phyloP scores from a whole-genome alignment of 2,888 invertebrate species.

The Cantharis nigra region DNA sequence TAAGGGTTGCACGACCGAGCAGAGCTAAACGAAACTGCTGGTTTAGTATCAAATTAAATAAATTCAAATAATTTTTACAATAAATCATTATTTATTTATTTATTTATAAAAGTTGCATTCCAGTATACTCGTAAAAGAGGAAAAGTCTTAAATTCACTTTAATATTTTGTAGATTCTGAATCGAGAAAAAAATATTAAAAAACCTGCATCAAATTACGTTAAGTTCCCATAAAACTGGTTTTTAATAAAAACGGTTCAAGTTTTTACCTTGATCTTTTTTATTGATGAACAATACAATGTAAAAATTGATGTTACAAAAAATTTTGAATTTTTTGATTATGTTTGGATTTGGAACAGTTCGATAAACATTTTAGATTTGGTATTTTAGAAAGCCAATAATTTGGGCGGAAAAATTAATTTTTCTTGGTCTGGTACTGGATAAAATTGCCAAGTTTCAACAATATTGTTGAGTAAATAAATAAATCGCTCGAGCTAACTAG shows the following conservation, averaged over 20 bases:
- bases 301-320: background rate
- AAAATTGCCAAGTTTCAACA: too few species aligned
- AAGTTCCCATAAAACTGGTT: background rate
- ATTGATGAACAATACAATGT: background rate
- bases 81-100: too few species aligned
- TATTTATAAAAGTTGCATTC: too few species aligned
- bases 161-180: background rate
- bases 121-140: background rate
- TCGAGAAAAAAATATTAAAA: background rate
- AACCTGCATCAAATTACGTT: background rate
- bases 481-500: too few species aligned
- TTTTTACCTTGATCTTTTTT: background rate
- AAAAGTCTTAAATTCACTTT: background rate
- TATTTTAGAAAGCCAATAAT: background rate
- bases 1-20: background rate
- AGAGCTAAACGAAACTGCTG: background rate
- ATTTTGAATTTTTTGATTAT: background rate
- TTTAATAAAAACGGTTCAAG: background rate
- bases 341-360: background rate
- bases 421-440: too few species aligned
- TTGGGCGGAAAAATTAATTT: too few species aligned
- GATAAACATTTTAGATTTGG: background rate
- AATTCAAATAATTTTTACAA: background rate
- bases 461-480: too few species aligned
- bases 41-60: background rate